phyloP scores from a whole-genome alignment of 2,797 vertebrate species.

The Eulemur mongoz region DNA sequence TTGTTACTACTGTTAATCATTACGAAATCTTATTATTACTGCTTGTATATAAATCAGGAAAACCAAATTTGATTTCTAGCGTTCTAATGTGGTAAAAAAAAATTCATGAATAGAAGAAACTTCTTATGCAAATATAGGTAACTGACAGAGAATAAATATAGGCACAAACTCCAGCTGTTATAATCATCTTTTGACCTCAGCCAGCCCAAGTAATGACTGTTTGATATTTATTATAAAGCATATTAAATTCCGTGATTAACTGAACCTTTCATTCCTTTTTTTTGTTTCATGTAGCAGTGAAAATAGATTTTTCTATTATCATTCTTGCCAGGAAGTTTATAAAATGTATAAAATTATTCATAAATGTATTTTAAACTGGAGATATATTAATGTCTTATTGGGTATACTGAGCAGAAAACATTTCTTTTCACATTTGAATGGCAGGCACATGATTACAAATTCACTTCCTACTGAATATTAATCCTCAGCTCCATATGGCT shows the following conservation, averaged over 20 bases:
- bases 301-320: slow-evolving; percentile 75
- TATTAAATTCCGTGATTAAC: slow-evolving; percentile 71
- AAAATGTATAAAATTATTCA: slow-evolving; percentile 74
- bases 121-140: slow-evolving; percentile 63
- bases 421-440: slow-evolving; percentile 73
- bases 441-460: slow-evolving; percentile 62
- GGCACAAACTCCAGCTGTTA: slow-evolving; percentile 27
- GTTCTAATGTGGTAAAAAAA: slow-evolving; percentile 56
- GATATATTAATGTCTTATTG: slow-evolving; percentile 60
- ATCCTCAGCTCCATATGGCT: slow-evolving; percentile 56
- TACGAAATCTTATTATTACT: slow-evolving; percentile 61
- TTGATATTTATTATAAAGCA: slow-evolving; percentile 72
- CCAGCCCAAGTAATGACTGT: slow-evolving; percentile 57
- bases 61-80: slow-evolving; percentile 69
- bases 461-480: slow-evolving; percentile 69
- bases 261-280: slow-evolving; percentile 51
- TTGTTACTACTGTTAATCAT: slow-evolving; percentile 63
- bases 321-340: slow-evolving; percentile 65
- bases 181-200: slow-evolving; percentile 60
- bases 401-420: slow-evolving; percentile 58
- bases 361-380: slow-evolving; percentile 66
- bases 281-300: slow-evolving; percentile 60
- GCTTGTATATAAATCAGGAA: slow-evolving; percentile 65
- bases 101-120: slow-evolving; percentile 50
- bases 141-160: slow-evolving; percentile 63